Base-by-base conservation (phyloP, 2,113 vertebrate species). In the Typhlomys cinereus region DNA sequence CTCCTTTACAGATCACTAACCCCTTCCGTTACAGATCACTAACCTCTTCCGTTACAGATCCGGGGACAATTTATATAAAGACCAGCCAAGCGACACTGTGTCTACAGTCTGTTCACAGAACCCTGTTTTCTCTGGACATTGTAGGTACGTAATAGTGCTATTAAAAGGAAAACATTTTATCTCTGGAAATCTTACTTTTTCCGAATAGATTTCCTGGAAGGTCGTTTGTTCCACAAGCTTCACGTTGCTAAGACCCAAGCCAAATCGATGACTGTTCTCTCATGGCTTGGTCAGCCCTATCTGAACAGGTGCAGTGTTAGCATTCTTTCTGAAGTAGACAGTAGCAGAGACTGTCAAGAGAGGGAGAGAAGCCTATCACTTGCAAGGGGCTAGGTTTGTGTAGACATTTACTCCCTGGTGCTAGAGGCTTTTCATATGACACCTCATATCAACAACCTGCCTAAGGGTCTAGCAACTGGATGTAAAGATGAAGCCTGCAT, bases 191-290 rank as follows among this genome's bases (percentile, higher is more conserved):
- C 21, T 20, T 36, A 48, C 34, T 52, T 91, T 87, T 41, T 62
- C 57, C 70, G 41, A 93, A 84, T n/a, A 9, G 27, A 4, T 31
- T 85, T 95, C 69, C 61, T 46, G 39, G 61, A 80, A 85, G 87
- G 11, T 73, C 48, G 34, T 88, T 54, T 44, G 59, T 31, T 44
- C 39, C 13, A 20, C 17, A 74, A 54, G 20, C 36, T 57, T 44
- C 34, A 25, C 10, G 44, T 57, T 74, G 21, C 44, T 52, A n/a
- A 57, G 41, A 64, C 25, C 48, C 17, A 36, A 50, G 10, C 34
- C 61, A 36, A 57, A 50, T 21, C 36, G 9, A 7, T 64, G 36
- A n/a, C 66, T 82, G 23, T 78, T 67, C 25, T 78, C 29, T 27
- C 18, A 23, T 44, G 2, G 8, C n/a, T 88, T 34, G 25, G 44